Evolutionary conservation across 2,113 vertebrate genomes (phyloP).

Genomic region (Scolopax mira): DNA sequence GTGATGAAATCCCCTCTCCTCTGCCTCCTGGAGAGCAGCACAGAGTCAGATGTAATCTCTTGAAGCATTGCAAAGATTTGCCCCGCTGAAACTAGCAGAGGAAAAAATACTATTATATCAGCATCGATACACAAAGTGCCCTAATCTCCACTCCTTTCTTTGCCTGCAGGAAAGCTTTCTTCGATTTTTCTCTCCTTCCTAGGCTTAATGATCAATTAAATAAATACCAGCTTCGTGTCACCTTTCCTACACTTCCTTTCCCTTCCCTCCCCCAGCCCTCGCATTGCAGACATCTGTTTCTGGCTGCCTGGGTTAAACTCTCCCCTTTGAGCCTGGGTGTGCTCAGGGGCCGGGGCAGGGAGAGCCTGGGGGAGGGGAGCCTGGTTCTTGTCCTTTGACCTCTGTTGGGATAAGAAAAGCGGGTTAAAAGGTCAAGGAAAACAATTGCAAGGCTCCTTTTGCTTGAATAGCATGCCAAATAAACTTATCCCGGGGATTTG

Average conservation of each 20-base stretch:
- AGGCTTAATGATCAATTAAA: not conserved
- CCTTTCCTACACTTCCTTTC: not conserved
- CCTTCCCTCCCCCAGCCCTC: not conserved
- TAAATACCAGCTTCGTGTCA: slow-evolving; percentile 2
- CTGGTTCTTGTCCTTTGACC: slow-evolving; percentile 13
- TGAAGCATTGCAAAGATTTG: not conserved
- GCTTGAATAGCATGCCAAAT: slow-evolving; percentile 33
- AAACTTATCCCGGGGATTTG: not conserved
- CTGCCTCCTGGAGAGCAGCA: not conserved
- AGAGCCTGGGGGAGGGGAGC: not conserved
- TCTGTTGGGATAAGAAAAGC: not conserved
- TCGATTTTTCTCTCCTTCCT: not conserved
- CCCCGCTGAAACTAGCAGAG: not conserved
- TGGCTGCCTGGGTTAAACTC: not conserved
- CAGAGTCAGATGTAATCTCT: not conserved
- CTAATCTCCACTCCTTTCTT: not conserved
- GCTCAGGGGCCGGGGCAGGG: not conserved
- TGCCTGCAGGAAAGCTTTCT: not conserved
- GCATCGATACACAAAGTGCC: not conserved
- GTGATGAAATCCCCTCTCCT: not conserved
- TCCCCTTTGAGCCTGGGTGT: not conserved
- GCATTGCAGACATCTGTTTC: not conserved
- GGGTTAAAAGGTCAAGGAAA: slow-evolving; percentile 61
- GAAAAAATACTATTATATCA: not conserved
- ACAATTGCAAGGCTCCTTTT: not conserved